Conservation (phyloP, 2,113 vertebrate genomes). For the Hystrix brachyura region DNA sequence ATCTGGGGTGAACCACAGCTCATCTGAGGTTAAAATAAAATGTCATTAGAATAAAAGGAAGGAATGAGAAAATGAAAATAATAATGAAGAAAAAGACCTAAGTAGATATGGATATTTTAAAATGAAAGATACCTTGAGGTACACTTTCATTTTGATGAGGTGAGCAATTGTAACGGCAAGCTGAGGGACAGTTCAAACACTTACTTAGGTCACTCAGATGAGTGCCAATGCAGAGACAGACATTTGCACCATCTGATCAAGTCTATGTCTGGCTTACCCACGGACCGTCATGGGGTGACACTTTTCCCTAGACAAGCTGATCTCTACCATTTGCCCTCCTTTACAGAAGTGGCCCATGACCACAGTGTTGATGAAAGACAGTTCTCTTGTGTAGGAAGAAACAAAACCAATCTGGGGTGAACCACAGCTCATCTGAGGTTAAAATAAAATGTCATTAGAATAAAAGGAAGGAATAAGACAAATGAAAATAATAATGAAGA, state of each 20-base stretch:
- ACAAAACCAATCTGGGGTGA: neutral
- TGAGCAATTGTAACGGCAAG: neutral
- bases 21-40: conserved; percentile 39
- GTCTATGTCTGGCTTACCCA: neutral
- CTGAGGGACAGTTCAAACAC: neutral
- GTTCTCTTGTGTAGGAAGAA: neutral
- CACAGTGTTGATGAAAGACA: neutral
- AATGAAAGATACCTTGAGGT: neutral
- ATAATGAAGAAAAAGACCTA: neutral
- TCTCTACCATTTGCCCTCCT: neutral
- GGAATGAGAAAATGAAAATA: neutral
- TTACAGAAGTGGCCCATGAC: neutral
- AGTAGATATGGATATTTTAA: neutral
- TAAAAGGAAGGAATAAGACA: neutral
- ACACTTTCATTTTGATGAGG: conserved; percentile 38
- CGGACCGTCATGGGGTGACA: neutral
- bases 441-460: conserved; percentile 17
- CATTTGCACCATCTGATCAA: too few relatives aligned
- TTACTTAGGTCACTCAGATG: neutral
- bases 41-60: neutral
- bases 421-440: neutral
- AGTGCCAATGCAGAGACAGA: neutral
- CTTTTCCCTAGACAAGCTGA: neutral
- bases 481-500: neutral
- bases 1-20: neutral